Percentiles rank a stretch among this genome's conserved stretches.
Conservation (phyloP, 37 sponge, comb jelly and placozoan genomes). For the Hexactinellida sp. region DNA sequence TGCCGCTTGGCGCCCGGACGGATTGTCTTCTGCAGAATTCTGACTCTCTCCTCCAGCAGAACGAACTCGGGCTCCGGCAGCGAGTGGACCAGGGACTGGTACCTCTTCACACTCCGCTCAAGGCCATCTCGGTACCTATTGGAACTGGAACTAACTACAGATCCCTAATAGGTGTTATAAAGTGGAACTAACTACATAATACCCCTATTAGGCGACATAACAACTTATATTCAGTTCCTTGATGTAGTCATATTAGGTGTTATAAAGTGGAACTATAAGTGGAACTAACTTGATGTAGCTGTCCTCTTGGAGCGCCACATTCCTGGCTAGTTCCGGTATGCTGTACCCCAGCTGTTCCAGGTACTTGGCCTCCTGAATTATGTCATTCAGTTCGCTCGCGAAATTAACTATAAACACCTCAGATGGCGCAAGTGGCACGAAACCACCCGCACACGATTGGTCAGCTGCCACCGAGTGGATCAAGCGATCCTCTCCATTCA, state of each 20-base stretch:
- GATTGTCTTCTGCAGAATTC: slow-evolving; percentile 58
- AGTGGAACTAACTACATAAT: not conserved
- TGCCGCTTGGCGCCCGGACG: slow-evolving; percentile 86
- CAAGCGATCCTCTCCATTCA: not conserved
- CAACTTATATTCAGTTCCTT: too few relatives aligned
- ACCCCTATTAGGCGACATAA: too few relatives aligned
- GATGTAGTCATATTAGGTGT: too few relatives aligned
- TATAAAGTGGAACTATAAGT: not conserved
- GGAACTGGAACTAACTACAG: slow-evolving; percentile 1
- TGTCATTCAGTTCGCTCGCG: slow-evolving; percentile 70
- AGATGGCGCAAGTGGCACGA: slow-evolving; percentile 36
- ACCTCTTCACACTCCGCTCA: not conserved
- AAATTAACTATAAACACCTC: slow-evolving; percentile 79
- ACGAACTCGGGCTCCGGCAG: not conserved
- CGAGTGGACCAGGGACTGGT: not conserved
- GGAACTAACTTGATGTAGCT: slow-evolving; percentile 47
- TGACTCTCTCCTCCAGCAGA: slow-evolving; percentile 73
- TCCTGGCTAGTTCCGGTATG: slow-evolving; percentile 80
- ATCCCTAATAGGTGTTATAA: not conserved
- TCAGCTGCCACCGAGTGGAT: not conserved
- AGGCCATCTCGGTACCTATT: not conserved
- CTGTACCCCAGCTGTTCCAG: slow-evolving; percentile 86
- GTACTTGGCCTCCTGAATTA: slow-evolving; percentile 82
- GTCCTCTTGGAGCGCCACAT: slow-evolving; percentile 94
- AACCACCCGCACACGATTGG: not conserved